These are phyloP conservation scores for Pristionchus arcanus DNA, from an alignment of 2,888 invertebrate genomes.

Conservation along the genomic window DNA sequence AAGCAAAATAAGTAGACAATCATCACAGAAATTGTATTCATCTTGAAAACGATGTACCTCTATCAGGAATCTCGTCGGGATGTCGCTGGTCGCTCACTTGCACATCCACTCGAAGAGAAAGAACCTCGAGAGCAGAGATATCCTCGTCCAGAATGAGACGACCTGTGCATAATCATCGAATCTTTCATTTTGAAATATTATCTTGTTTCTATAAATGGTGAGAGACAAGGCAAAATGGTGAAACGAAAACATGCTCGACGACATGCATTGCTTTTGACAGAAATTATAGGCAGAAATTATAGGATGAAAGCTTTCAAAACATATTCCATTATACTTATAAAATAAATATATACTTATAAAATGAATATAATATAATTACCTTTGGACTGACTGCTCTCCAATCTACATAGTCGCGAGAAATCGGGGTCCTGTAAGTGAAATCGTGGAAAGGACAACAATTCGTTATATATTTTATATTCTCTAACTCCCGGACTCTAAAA, in stretches of 20 bases:
- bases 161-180: not conserved
- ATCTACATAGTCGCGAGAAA: slow-evolving; percentile 41
- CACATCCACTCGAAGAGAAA: slow-evolving; percentile 36
- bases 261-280: not conserved
- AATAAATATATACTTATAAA: not conserved
- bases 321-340: too few species aligned
- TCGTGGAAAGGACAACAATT: not conserved
- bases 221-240: not conserved
- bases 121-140: slow-evolving; percentile 51
- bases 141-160: slow-evolving; percentile 32
- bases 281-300: not conserved
- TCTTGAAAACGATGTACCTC: not conserved
- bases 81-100: slow-evolving; percentile 45
- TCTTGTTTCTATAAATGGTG: not conserved
- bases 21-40: not conserved
- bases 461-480: too few species aligned
- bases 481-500: too few species aligned
- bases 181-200: not conserved
- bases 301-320: not conserved
- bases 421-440: slow-evolving; percentile 49
- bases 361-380: not conserved
- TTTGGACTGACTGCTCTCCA: not conserved
- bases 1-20: not conserved
- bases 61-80: slow-evolving; percentile 45
- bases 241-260: not conserved